Percentiles rank a stretch among this genome's conserved stretches.
These are phyloP conservation scores for Spondyliosoma cantharus DNA, from an alignment of 2,797 vertebrate genomes.

Conservation along the genomic window DNA sequence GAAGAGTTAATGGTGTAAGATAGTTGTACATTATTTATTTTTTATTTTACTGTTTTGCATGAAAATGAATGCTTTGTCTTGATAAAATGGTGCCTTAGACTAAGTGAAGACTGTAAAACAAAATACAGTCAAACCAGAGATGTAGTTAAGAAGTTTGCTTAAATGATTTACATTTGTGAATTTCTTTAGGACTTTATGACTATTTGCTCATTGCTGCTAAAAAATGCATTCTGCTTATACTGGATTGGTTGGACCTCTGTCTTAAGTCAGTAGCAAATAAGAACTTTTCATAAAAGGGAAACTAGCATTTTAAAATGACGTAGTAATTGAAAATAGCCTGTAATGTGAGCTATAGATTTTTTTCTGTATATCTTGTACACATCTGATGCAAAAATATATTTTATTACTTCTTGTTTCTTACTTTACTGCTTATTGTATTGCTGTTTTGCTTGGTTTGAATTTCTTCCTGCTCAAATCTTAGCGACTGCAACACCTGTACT, in stretches of 20 bases:
- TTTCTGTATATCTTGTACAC: neutral
- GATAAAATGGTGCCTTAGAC: constrained; percentile 6
- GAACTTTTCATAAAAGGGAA: neutral
- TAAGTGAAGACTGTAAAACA: neutral
- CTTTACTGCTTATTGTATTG: neutral
- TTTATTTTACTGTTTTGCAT: too few relatives aligned
- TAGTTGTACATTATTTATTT: neutral
- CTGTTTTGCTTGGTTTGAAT: neutral
- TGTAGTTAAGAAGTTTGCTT: neutral
- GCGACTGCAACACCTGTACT: neutral
- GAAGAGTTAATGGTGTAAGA: neutral
- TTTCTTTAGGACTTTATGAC: too few relatives aligned
- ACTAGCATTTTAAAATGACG: neutral
- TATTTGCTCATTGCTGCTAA: neutral
- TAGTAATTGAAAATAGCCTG: neutral
- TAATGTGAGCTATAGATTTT: neutral
- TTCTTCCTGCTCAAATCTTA: neutral
- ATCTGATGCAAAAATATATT: neutral
- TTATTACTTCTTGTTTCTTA: neutral
- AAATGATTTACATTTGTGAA: neutral
- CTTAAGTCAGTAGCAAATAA: neutral
- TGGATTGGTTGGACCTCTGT: neutral
- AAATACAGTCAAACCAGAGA: neutral
- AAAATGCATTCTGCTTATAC: neutral
- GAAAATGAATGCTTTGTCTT: neutral